phyloP scores from a whole-genome alignment of 1,140 invertebrate genomes.

The Zaprionus lachaisei region DNA sequence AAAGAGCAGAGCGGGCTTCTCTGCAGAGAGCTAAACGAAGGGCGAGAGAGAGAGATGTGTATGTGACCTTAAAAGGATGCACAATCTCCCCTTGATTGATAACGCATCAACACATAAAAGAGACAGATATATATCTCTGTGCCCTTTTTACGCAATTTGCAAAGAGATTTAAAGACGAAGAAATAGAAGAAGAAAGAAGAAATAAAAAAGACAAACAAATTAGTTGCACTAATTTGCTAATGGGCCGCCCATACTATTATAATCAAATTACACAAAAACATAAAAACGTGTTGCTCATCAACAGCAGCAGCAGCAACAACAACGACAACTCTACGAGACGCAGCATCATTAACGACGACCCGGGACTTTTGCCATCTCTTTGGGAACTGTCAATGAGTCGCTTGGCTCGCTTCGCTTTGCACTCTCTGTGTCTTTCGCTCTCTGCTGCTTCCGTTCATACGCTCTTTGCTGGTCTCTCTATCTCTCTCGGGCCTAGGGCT shows the following conservation, averaged over 20 bases:
- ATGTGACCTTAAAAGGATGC: neutral
- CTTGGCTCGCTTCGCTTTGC: conserved; percentile 12
- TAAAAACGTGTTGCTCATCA: conserved; percentile 54
- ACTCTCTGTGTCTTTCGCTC: neutral
- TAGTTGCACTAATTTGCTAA: conserved; percentile 78
- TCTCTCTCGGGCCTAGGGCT: conserved; percentile 26
- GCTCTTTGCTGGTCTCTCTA: neutral
- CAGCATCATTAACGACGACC: conserved; percentile 47
- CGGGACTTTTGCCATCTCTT: conserved; percentile 19
- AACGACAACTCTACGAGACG: conserved; percentile 25
- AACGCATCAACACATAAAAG: neutral
- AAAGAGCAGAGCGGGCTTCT: conserved; percentile 20
- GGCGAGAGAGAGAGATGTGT: neutral
- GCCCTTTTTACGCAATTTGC: conserved; percentile 25
- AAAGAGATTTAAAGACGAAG: conserved; percentile 16
- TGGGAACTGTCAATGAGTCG: conserved; percentile 28
- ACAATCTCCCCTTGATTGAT: neutral
- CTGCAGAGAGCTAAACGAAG: neutral
- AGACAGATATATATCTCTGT: neutral
- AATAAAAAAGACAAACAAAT: conserved; percentile 54
- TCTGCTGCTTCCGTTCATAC: conserved; percentile 2
- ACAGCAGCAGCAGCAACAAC: conserved; percentile 15
- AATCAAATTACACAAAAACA: conserved; percentile 66
- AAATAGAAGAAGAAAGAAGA: conserved; percentile 4
- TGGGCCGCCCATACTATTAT: conserved; percentile 53